Conservation (phyloP, 1,140 invertebrate species). For the Camponotus vicinus region DNA sequence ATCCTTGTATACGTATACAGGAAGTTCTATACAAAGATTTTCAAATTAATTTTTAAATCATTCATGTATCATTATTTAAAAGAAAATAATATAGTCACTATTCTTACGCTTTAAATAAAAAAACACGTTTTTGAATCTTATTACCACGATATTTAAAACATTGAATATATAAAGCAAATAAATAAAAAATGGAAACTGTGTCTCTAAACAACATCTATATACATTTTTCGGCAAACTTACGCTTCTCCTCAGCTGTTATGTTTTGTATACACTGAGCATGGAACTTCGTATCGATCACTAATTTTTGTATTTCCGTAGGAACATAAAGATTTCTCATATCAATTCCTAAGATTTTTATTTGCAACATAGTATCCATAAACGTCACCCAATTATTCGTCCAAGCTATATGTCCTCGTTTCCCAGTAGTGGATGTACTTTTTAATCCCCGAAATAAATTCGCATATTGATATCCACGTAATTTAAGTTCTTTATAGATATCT, state of each 20-base stretch:
- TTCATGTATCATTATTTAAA: too few species aligned
- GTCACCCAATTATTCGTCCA: constrained; percentile 97
- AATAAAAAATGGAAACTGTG: background rate
- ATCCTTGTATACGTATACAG: constrained; percentile 86
- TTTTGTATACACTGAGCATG: constrained; percentile 85
- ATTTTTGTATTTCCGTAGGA: constrained; percentile 93
- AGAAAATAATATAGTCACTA: constrained; percentile 19
- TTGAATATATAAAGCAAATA: too few species aligned
- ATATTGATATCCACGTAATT: constrained; percentile 97
- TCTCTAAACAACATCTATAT: too few species aligned
- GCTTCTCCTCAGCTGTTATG: constrained; percentile 82
- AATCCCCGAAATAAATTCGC: constrained; percentile 86
- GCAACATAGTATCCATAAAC: constrained; percentile 97
- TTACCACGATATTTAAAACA: too few species aligned
- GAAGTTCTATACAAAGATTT: constrained; percentile 75
- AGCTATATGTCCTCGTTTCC: constrained; percentile 85
- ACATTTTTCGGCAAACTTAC: constrained; percentile 47
- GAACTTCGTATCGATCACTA: constrained; percentile 92
- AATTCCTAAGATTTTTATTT: constrained; percentile 92
- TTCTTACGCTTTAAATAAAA: too few species aligned
- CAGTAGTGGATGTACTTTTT: constrained; percentile 85
- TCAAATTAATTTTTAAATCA: too few species aligned
- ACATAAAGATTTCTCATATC: constrained; percentile 92
- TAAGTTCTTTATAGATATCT: constrained; percentile 97
- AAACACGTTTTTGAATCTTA: too few species aligned